Conservation (phyloP, 2,113 vertebrate species). For the Fregata magnificens region DNA sequence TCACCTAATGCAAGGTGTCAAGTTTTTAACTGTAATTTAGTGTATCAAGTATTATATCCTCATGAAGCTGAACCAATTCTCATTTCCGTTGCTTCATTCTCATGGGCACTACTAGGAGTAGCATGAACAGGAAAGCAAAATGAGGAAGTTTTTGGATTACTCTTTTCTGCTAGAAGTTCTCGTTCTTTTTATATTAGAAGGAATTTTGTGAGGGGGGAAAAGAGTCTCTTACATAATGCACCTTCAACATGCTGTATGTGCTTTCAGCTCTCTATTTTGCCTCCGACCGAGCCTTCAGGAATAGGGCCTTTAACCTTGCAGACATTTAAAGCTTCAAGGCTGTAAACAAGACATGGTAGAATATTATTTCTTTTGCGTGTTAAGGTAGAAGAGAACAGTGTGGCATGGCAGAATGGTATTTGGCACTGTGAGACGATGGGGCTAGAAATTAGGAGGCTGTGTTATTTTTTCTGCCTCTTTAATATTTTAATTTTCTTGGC, state of each 20-base stretch:
- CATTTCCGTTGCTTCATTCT: not conserved
- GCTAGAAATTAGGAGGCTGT: not conserved
- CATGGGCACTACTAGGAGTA: not conserved
- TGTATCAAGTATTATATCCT: not conserved
- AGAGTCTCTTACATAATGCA: not conserved
- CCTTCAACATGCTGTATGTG: not conserved
- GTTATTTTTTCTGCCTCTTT: not conserved
- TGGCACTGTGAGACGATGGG: not conserved
- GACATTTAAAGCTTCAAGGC: not conserved
- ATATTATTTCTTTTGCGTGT: not conserved
- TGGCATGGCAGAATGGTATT: not conserved
- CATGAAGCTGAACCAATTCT: not conserved
- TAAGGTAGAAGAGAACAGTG: not conserved
- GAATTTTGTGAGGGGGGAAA: rapidly evolving
- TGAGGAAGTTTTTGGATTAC: not conserved
- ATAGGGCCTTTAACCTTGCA: not conserved
- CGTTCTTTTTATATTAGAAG: not conserved
- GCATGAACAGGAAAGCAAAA: not conserved
- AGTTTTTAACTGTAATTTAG: not conserved
- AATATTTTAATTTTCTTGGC: not conserved
- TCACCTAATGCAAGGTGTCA: constrained; percentile 25
- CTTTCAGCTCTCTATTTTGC: not conserved
- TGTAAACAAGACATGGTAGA: not conserved
- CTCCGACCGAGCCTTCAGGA: not conserved
- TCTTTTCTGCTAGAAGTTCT: not conserved